Conservation (phyloP, 2,888 invertebrate genomes). For the Venusia cambrica region DNA sequence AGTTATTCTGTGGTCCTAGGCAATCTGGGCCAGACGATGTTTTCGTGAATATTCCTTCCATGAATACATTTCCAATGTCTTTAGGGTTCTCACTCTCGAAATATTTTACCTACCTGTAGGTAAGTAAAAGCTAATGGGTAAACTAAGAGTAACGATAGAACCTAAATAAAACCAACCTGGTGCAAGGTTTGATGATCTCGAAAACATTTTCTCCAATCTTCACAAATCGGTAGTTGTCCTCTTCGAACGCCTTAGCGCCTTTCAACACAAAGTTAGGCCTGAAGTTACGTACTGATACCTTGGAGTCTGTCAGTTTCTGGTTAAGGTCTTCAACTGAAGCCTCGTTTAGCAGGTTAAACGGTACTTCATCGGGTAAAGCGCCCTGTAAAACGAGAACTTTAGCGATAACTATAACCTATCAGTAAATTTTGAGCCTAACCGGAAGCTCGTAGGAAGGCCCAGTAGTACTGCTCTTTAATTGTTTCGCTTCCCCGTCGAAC, state of each 20-base stretch:
- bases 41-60: no score
- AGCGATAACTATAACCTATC: no score
- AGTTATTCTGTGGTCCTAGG: no score
- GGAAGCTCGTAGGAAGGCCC: no score
- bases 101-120: no score
- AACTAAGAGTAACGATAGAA: not conserved
- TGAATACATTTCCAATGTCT: no score
- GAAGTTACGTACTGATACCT: conserved; percentile 80
- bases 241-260: conserved; percentile 81
- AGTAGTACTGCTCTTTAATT: no score
- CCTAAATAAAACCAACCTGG: conserved; percentile 59
- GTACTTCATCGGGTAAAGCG: conserved; percentile 84
- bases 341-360: conserved; percentile 85
- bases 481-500: no score
- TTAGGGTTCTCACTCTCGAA: no score
- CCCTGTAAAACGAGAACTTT: conserved; percentile 71
- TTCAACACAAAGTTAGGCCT: conserved; percentile 86
- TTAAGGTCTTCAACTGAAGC: conserved; percentile 85
- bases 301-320: conserved; percentile 67
- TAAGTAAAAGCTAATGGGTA: no score
- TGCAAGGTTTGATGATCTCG: conserved; percentile 84
- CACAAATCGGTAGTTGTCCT: conserved; percentile 87
- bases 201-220: conserved; percentile 84
- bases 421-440: no score
- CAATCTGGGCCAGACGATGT: no score